These are phyloP conservation scores for Clostera curtula DNA, from an alignment of 2,888 invertebrate species.

Conservation along the genomic window DNA sequence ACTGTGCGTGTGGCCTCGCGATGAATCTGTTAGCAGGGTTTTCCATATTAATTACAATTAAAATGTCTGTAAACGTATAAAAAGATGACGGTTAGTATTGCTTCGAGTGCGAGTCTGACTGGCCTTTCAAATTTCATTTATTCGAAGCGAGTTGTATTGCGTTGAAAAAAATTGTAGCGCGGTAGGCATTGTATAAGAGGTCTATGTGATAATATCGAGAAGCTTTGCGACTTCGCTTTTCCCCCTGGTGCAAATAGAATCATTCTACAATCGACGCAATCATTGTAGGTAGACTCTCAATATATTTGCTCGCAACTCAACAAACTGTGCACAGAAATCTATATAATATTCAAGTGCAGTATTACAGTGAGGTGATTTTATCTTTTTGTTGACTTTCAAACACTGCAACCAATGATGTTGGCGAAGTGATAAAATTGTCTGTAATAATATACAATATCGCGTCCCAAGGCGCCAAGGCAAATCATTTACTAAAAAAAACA, in stretches of 20 bases:
- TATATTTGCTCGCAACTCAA: too few relatives aligned
- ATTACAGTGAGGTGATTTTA: not conserved
- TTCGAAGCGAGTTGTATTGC: too few relatives aligned
- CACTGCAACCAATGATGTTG: slow-evolving; percentile 6
- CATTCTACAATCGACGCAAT: slow-evolving; percentile 12
- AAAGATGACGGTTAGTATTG: too few relatives aligned
- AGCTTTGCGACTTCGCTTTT: slow-evolving; percentile 12
- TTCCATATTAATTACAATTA: slow-evolving; percentile 17
- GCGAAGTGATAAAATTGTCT: slow-evolving; percentile 13
- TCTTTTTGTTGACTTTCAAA: slow-evolving; percentile 7
- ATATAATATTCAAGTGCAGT: slow-evolving; percentile 4
- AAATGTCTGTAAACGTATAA: slow-evolving; percentile 11
- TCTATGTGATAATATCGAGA: slow-evolving; percentile 12
- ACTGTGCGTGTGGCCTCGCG: slow-evolving; percentile 65
- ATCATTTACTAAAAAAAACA: too few relatives aligned
- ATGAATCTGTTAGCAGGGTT: slow-evolving; percentile 35
- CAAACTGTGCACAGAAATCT: too few relatives aligned
- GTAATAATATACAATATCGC: slow-evolving; percentile 9
- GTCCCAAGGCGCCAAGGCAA: too few relatives aligned
- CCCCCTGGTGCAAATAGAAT: slow-evolving; percentile 15
- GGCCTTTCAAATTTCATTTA: too few relatives aligned
- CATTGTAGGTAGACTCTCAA: slow-evolving; percentile 4
- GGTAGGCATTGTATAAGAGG: slow-evolving; percentile 7
- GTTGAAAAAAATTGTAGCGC: too few relatives aligned
- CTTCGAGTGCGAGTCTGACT: too few relatives aligned